Percentiles rank a stretch among this genome's conserved stretches.
These are phyloP conservation scores for Progne subis DNA, from an alignment of 2,113 vertebrate genomes.

Conservation along the genomic window DNA sequence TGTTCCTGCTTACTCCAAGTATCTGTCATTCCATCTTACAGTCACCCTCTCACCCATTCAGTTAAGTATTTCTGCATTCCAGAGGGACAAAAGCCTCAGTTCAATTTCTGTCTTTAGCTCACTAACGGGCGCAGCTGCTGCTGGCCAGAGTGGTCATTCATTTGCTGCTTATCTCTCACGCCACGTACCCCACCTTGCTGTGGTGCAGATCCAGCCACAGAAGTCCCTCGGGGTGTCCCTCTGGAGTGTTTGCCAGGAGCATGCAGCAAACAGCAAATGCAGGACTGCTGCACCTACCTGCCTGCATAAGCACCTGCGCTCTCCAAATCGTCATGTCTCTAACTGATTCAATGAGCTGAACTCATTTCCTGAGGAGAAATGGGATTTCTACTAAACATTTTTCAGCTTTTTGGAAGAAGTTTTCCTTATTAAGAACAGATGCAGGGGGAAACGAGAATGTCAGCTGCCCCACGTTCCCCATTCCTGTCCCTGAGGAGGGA, in stretches of 20 bases:
- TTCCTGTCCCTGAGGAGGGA: background rate
- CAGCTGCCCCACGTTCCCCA: background rate
- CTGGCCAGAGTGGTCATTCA: background rate
- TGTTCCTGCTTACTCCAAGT: background rate
- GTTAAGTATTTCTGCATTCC: background rate
- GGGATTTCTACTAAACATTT: background rate
- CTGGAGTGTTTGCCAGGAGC: background rate
- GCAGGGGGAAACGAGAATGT: background rate
- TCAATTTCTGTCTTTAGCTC: background rate
- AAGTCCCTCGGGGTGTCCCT: background rate
- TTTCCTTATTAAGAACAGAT: background rate
- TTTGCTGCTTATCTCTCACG: background rate
- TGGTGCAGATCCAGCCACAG: background rate
- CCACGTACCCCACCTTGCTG: background rate
- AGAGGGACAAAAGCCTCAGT: background rate
- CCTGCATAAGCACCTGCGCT: background rate
- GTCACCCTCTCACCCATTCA: background rate
- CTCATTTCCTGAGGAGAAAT: background rate
- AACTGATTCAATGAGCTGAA: background rate
- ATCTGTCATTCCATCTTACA: background rate
- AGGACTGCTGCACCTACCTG: background rate
- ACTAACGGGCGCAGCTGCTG: accelerated
- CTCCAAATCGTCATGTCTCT: background rate
- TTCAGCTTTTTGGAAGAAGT: background rate
- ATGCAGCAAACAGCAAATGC: background rate